phyloP scores from a whole-genome alignment of 1,140 invertebrate genomes.

The Drosophila kanapiae region DNA sequence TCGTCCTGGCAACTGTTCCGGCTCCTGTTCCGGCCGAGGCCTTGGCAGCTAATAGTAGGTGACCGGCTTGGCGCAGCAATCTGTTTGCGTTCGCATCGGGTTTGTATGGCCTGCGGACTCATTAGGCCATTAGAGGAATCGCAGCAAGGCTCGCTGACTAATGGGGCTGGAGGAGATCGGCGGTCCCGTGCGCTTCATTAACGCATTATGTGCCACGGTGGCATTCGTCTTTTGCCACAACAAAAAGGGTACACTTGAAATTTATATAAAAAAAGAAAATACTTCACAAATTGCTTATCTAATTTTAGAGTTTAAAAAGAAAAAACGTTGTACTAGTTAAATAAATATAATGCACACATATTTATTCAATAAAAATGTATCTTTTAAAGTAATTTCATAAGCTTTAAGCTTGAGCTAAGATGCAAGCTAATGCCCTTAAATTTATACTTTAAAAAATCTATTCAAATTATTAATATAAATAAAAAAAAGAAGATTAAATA shows the following conservation, averaged over 20 bases:
- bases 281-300: no score
- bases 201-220: constrained; percentile 47
- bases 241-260: constrained; percentile 12
- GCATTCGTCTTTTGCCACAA: constrained; percentile 34
- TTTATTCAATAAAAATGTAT: no score
- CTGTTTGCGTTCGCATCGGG: constrained; percentile 41
- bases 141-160: constrained; percentile 26
- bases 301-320: no score
- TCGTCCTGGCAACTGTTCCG: not conserved
- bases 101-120: constrained; percentile 48
- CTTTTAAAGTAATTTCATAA: no score
- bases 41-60: constrained; percentile 23
- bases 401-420: no score
- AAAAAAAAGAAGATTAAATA: no score
- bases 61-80: constrained; percentile 15
- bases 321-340: no score
- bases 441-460: no score
- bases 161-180: constrained; percentile 18
- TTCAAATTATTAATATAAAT: no score
- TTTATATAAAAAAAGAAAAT: no score
- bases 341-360: no score
- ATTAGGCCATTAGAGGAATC: constrained; percentile 63
- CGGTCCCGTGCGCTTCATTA: constrained; percentile 59
- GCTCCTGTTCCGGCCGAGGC: not conserved
- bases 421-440: no score